Conservation (phyloP, 2,797 vertebrate species). For the Threskiornis aethiopicus region DNA sequence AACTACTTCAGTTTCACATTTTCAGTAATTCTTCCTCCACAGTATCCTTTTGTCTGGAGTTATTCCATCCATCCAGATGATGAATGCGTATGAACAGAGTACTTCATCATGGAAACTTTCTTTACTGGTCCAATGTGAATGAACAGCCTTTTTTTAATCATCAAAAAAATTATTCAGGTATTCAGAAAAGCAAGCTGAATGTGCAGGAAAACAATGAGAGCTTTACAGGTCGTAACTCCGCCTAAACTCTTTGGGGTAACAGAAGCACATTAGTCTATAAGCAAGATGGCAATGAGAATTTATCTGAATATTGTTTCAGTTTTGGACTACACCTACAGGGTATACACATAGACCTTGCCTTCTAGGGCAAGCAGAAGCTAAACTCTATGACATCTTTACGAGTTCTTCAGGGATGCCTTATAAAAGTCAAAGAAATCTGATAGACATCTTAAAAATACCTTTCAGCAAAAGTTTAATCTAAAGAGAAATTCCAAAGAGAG, state of each 20-base stretch:
- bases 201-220: not conserved
- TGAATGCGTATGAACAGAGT: not conserved
- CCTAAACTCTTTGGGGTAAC: not conserved
- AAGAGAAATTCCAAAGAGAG: not conserved
- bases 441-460: not conserved
- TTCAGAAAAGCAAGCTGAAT: not conserved
- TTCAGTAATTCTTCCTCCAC: not conserved
- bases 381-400: not conserved
- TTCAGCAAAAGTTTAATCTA: not conserved
- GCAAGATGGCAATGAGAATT: not conserved
- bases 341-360: not conserved
- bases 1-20: not conserved
- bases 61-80: not conserved
- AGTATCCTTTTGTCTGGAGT: not conserved
- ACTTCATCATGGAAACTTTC: not conserved
- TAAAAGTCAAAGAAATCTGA: not conserved
- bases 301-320: not conserved
- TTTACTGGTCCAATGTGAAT: not conserved
- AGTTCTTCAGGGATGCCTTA: not conserved
- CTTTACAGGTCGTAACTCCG: not conserved
- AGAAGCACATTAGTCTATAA: not conserved
- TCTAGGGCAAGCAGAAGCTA: not conserved
- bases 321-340: not conserved
- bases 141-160: not conserved
- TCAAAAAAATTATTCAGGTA: not conserved